Evolutionary conservation across 2,888 invertebrate species (phyloP), one percentile per base, ranked within the genome.

Genomic region (Trichogramma evanescens): DNA sequence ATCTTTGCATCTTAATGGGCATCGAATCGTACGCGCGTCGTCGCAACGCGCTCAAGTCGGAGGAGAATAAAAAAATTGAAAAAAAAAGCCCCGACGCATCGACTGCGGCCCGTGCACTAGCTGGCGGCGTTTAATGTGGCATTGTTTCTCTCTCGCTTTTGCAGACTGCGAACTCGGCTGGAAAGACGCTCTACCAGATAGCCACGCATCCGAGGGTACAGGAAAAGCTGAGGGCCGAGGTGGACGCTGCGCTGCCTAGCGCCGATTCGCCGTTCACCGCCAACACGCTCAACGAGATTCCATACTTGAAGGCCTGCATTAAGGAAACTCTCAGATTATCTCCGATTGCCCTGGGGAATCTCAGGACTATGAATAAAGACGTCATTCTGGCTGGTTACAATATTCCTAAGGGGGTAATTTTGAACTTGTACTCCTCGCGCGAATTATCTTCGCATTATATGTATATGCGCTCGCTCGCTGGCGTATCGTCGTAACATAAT

Each of bases 321-420:
- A 90, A 89, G 71, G 90, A 91, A 74, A 80, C 85, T 0, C 72
- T 88, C 61, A 81, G 89, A 68, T 65, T 86, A n/a, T 80, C 82
- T 68, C 86, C 87, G 0, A 82, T 86, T 1, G 81, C 82, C 0
- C 73, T 82, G 9, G 87, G 83, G 0, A 84, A 82, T 63, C 67
- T 83, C 7, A 80, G 88, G 61, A 74, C 75, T 58, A 78, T 83
- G 53, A 73, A 75, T 0, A 80, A 81, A 45, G 84, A 87, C 61
- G 79, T 84, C 5, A 80, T 83, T 8, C 70, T 89, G 0, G 78
- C 82, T n/a, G 87, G 84, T 6, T 89, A 86, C 69, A 73, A 74
- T 60, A 79, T 88, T 69, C 87, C 87, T 0, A 80, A 82, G 74
- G 81, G 81, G 48, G 86, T 86, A 77, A 78, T 79, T 56, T 45